phyloP scores from a whole-genome alignment of 2,113 vertebrate species.

The Catharus minimus region DNA sequence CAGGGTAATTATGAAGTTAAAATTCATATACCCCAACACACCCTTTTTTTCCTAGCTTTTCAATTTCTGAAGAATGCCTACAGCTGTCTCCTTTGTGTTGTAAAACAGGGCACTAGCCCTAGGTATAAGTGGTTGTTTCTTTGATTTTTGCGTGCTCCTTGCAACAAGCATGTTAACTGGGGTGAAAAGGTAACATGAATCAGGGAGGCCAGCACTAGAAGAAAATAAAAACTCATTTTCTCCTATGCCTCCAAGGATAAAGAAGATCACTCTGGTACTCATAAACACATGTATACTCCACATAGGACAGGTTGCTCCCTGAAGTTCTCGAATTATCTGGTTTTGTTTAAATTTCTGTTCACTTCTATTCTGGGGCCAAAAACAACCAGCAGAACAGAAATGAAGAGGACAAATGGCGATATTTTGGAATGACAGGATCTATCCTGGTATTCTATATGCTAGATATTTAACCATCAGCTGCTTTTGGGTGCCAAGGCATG shows the following conservation, averaged over 20 bases:
- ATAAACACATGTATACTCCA: background rate
- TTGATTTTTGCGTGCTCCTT: conserved; percentile 16
- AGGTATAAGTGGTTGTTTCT: background rate
- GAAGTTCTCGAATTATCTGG: background rate
- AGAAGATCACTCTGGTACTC: background rate
- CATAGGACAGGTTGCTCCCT: background rate
- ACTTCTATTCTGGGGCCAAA: background rate
- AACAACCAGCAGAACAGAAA: background rate
- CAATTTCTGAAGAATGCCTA: conserved; percentile 55
- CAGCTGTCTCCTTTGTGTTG: conserved; percentile 44
- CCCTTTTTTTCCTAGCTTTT: conserved; percentile 56
- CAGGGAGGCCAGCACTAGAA: background rate
- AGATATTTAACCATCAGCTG: background rate
- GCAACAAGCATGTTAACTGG: background rate
- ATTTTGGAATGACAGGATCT: background rate
- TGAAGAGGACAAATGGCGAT: background rate
- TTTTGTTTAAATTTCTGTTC: background rate
- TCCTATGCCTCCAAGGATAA: background rate
- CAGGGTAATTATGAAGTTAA: conserved; percentile 61
- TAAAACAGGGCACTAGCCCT: conserved; percentile 36
- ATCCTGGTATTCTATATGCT: background rate
- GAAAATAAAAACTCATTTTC: background rate
- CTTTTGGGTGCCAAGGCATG: background rate
- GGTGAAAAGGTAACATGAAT: conserved; percentile 58
- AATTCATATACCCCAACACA: conserved; percentile 62